Evolutionary conservation across 1,140 invertebrate species (phyloP).

Genomic region (Ganaspis sp.): DNA sequence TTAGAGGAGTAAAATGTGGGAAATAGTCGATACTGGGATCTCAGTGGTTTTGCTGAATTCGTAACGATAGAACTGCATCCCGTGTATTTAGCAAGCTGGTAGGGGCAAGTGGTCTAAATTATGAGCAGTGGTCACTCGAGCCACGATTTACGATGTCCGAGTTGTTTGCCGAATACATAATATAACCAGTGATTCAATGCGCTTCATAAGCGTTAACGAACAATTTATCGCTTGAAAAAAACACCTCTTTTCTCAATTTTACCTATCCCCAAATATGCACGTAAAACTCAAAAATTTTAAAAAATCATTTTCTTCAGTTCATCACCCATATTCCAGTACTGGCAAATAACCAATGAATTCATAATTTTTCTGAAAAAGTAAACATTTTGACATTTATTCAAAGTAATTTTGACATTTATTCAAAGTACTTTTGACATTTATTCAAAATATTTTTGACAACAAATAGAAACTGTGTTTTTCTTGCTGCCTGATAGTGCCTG

Average conservation of each 20-base stretch:
- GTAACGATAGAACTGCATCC: background rate
- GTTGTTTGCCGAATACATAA: constrained; percentile 11
- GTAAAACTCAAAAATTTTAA: too few relatives aligned
- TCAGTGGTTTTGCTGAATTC: background rate
- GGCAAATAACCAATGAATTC: too few relatives aligned
- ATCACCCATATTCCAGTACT: too few relatives aligned
- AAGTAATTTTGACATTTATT: too few relatives aligned
- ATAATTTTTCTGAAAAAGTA: too few relatives aligned
- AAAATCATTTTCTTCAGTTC: too few relatives aligned
- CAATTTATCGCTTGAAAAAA: background rate
- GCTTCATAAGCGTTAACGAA: background rate
- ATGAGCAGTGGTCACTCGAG: constrained; percentile 19
- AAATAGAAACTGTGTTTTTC: too few relatives aligned
- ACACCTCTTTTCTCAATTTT: background rate
- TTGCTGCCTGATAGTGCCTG: too few relatives aligned
- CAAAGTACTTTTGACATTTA: too few relatives aligned
- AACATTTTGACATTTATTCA: too few relatives aligned
- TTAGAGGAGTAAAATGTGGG: background rate
- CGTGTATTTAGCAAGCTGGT: background rate
- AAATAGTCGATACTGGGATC: background rate
- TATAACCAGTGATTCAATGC: background rate
- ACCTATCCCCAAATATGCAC: too few relatives aligned
- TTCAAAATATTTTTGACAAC: too few relatives aligned
- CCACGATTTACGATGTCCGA: background rate
- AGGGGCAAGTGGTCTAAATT: constrained; percentile 1